Evolutionary conservation across 2,797 vertebrate genomes (phyloP).

Genomic region (Toxotes lorentzi): DNA sequence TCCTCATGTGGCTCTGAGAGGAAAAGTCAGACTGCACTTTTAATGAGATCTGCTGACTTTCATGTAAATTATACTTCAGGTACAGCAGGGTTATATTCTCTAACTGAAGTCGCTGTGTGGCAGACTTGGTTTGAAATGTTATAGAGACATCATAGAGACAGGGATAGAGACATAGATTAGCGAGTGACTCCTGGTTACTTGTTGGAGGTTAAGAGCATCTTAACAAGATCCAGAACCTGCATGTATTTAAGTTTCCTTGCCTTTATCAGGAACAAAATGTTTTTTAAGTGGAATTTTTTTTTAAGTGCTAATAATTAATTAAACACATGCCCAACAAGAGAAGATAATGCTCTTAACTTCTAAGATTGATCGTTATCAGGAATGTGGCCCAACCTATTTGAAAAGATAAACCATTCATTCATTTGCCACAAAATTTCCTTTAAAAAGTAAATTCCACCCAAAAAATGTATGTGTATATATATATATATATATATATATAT

Average conservation of each 20-base stretch:
- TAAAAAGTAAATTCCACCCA: not conserved
- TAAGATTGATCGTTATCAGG: too few species aligned
- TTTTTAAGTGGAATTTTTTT: too few species aligned
- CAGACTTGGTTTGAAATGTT: conserved; percentile 15
- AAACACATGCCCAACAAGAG: not conserved
- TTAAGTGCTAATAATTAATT: not conserved
- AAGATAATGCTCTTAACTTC: not conserved
- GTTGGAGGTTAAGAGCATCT: not conserved
- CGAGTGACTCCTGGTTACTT: not conserved
- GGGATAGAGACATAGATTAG: not conserved
- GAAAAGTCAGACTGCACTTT: conserved; percentile 33
- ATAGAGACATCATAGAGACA: not conserved
- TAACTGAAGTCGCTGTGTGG: conserved; percentile 29
- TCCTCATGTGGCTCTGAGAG: conserved; percentile 10
- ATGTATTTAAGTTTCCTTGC: not conserved
- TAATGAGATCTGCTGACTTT: conserved; percentile 59
- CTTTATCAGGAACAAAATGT: not conserved
- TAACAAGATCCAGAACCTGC: not conserved
- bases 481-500: too few species aligned
- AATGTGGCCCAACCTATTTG: not conserved
- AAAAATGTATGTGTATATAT: not conserved
- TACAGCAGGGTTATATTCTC: conserved; percentile 34
- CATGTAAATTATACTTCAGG: conserved; percentile 43
- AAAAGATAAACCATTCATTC: not conserved
- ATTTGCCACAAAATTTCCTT: not conserved